Conservation (phyloP, 2,888 invertebrate genomes). For the Chloroclystis v-ata region DNA sequence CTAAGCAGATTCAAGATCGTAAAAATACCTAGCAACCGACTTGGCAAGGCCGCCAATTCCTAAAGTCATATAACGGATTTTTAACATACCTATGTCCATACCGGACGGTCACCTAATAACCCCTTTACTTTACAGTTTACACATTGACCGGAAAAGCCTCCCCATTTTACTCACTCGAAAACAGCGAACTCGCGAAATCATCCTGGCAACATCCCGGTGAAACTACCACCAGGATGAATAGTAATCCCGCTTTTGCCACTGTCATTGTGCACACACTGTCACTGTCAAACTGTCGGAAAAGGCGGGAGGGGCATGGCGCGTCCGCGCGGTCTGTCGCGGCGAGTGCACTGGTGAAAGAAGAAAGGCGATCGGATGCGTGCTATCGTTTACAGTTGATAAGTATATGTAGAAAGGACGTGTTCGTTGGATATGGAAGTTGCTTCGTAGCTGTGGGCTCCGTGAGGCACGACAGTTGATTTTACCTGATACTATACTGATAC, state of each 20-base stretch:
- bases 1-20: no score
- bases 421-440: background rate
- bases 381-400: constrained; percentile 2
- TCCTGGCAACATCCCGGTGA: constrained; percentile 16
- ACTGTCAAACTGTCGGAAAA: constrained; percentile 21
- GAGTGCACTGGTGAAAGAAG: constrained; percentile 21
- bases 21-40: background rate
- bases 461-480: constrained; percentile 6
- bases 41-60: constrained; percentile 1
- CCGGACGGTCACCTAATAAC: constrained; percentile 16
- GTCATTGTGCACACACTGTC: constrained; percentile 21
- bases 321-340: constrained; percentile 8
- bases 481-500: no score
- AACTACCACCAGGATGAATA: constrained; percentile 14
- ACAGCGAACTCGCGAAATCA: constrained; percentile 20
- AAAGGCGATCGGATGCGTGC: constrained; percentile 20
- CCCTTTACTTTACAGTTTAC: constrained; percentile 10
- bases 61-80: constrained; percentile 11
- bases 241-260: constrained; percentile 15
- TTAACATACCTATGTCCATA: constrained; percentile 14
- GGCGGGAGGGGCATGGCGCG: constrained; percentile 21
- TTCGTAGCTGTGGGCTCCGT: background rate
- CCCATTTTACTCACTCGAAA: constrained; percentile 19
- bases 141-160: constrained; percentile 15
- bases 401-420: constrained; percentile 7